These are phyloP conservation scores for Chesias legatella DNA, from an alignment of 2,888 invertebrate species.

Conservation along the genomic window DNA sequence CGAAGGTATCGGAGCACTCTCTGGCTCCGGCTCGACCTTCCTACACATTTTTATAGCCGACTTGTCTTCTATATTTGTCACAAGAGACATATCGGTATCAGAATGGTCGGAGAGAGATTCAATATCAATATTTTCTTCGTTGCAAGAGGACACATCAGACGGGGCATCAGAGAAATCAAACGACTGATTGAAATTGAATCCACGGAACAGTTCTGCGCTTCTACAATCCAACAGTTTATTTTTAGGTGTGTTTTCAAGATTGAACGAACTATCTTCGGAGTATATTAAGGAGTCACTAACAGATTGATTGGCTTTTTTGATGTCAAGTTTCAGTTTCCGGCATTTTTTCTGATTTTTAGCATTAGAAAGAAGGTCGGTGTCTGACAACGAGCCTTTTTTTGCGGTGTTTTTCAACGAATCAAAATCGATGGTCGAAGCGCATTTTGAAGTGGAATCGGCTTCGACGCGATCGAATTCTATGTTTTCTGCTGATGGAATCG, in stretches of 20 bases:
- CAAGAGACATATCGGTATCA: conserved; percentile 48
- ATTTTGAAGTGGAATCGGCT: conserved; percentile 60
- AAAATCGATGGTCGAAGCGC: conserved; percentile 42
- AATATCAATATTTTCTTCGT: conserved; percentile 51
- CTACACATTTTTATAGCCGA: conserved; percentile 59
- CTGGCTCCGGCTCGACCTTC: conserved; percentile 43
- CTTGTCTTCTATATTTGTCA: conserved; percentile 35
- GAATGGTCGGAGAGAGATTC: conserved; percentile 61
- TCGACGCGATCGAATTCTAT: conserved; percentile 48
- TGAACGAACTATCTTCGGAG: conserved; percentile 30
- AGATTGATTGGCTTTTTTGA: conserved; percentile 58
- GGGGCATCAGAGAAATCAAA: conserved; percentile 58
- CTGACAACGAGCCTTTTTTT: conserved; percentile 61
- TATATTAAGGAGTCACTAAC: conserved; percentile 41
- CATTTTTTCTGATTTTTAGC: conserved; percentile 43
- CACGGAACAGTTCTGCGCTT: conserved; percentile 55
- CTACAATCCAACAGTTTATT: conserved; percentile 55
- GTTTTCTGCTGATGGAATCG: conserved; percentile 22
- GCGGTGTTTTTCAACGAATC: conserved; percentile 48
- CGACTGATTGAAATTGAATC: conserved; percentile 59
- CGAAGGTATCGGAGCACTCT: conserved; percentile 42
- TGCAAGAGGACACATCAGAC: conserved; percentile 45
- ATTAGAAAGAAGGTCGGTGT: conserved; percentile 54
- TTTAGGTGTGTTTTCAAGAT: conserved; percentile 67
- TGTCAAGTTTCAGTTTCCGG: conserved; percentile 59